Base-by-base conservation (phyloP, 2,888 invertebrate species). In the Drosophila lacicola region DNA sequence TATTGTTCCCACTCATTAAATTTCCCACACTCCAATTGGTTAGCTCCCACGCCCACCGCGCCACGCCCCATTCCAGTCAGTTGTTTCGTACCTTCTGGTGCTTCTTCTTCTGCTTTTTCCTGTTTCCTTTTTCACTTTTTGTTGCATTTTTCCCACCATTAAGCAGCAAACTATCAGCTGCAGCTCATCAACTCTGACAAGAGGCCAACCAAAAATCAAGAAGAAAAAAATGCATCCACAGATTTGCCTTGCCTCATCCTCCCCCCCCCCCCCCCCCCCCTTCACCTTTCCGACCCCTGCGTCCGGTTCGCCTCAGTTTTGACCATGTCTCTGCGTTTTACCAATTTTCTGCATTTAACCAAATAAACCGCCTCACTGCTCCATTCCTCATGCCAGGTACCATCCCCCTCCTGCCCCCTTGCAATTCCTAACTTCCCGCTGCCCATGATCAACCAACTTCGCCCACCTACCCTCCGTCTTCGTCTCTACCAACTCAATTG, bases 301-400 rank as follows among this genome's bases (percentile, higher is more conserved):
- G 41, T 41, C 17, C 13, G 11, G 5, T 29, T 29, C 2, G 13
- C 42, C 42, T 41, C 53, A 29, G 29, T 42, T 4, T 21, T 47
- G 44, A 33, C 37, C 61, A 46, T 70, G 51, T 46, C 65, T 57
- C 53, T 74, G 65, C 83, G 69, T 78, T 86, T 80, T 86, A 78
- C 81, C 89, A 83, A 88, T 84, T 84, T 86, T 71, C 81, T 80
- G 73, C 83, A 83, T 88, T 84, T 84, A 88, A 76, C 88, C 87
- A 84, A 84, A 84, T 84, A 88, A 84, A 84, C 75, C 75, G 67
- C 51, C 57, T 70, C 49, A 53, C 47, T 41, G 41, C 36, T 6
- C 5, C 49, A 19, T 44, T 3, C 13, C 41, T 44, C 19, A 45
- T 49, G 19, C 53, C 14, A 6, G 49, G 10, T 21, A 11, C 25